Base-by-base conservation (phyloP, 92 coral and sea anemone genomes). In the Pocillopora meandrina region DNA sequence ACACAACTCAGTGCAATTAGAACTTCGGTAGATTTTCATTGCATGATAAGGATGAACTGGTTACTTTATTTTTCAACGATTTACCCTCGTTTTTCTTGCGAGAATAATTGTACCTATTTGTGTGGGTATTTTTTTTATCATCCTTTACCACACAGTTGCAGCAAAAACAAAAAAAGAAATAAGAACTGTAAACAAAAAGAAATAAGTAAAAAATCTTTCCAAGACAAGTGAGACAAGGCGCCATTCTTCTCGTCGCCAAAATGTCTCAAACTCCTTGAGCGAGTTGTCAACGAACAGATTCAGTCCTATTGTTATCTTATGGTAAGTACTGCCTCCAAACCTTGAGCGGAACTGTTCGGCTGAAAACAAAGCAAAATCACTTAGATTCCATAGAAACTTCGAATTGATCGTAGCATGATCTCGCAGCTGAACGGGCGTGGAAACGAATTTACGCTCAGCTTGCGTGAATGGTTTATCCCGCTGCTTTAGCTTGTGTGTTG, bases 191-290 rank as follows among this genome's bases (percentile, higher is more conserved):
- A 66, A 71, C 60, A 85, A 64, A 42, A 89, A 75, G 60, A 89
- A 61, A 74, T 79, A 89, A 3, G 92, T 80, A 65, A 85, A 89
- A 68, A 89, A 81, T 72, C 87, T 47, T 64, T 89, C 92, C 11
- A 89, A 71, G 1, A 89, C 89, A 61, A 89, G 92, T 11, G 92
- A 82, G 15, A 89, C 92, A 5, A 89, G 89, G 61, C 89, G 73
- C 92, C 92, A 89, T 42, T 85, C 89, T 36, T 89, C 92, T 70
- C 75, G 77, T 14, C 84, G 85, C 92, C 92, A 89, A 64, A 89
- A 89, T 8, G 69, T 79, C 66, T 89, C 92, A 66, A 85, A 89
- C 12, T 89, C 85, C 89, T 89, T 85, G 35, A 89, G 76, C 2
- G 92, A 89, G 52, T 86, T 89, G 47, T 89, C 86, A 12, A 85